Conservation (phyloP, 1,140 invertebrate genomes). For the Adoxophyes honmai region DNA sequence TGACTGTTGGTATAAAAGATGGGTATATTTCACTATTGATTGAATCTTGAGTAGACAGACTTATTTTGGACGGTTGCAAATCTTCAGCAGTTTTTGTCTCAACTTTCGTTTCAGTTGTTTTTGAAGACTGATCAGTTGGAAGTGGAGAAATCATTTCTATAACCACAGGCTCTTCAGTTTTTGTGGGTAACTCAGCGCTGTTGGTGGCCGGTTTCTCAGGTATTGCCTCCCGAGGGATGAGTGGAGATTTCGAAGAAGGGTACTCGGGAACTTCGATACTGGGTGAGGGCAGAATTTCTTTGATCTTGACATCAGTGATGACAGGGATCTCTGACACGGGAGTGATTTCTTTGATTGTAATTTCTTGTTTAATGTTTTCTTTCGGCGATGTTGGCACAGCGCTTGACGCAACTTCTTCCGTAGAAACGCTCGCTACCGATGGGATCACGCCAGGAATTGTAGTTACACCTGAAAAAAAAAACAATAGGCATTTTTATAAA, state of each 20-base stretch:
- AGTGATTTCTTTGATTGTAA: constrained; percentile 74
- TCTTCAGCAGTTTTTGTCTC: constrained; percentile 31
- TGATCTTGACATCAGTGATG: constrained; percentile 69
- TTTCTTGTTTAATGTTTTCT: constrained; percentile 53
- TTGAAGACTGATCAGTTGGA: constrained; percentile 15
- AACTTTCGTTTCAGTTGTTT: constrained; percentile 14
- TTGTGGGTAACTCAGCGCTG: constrained; percentile 21
- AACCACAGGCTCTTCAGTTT: constrained; percentile 31
- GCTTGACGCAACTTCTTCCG: constrained; percentile 26
- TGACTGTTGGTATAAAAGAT: constrained; percentile 35
- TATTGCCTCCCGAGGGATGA: constrained; percentile 61
- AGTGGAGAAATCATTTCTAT: constrained; percentile 31
- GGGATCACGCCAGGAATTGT: constrained; percentile 44
- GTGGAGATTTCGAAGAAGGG: constrained; percentile 64
- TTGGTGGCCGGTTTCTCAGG: constrained; percentile 35
- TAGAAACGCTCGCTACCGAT: constrained; percentile 28
- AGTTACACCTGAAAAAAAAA: constrained; percentile 57
- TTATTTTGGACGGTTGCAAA: constrained; percentile 51
- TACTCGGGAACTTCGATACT: constrained; percentile 58
- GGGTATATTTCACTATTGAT: constrained; percentile 46
- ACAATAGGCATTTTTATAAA: neutral
- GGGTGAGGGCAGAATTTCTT: constrained; percentile 63
- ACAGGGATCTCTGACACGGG: constrained; percentile 67
- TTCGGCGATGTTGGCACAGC: constrained; percentile 27
- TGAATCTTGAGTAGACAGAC: constrained; percentile 54